Evolutionary conservation across 1,140 invertebrate species (phyloP), one percentile per base, ranked within the genome.

Genomic region (Himalopsyche phryganea): DNA sequence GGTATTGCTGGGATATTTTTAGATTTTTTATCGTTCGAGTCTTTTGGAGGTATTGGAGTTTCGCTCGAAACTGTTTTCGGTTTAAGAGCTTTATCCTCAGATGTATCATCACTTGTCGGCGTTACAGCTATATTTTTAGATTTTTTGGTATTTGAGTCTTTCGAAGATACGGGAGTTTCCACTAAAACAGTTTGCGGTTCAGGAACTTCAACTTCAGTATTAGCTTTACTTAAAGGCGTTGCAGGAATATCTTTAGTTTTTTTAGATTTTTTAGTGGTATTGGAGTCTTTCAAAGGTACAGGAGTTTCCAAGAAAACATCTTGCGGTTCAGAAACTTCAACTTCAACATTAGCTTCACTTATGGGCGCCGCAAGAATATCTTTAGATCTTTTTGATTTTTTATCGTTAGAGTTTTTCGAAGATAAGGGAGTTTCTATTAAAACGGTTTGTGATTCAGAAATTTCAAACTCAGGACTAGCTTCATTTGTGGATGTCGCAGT

Each of bases 241-340:
- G 17, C 11, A n/a, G 18, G 9, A 15, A 15, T 1, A 18, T 32
- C 15, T 41, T 44, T 13, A 20, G 28, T 38, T 32, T 58, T 58
- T 52, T 42, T 57, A 48, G 47, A 20, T 52, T 63, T 56, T 36
- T 65, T 57, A 7, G 48, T n/a, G n/a, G n/a, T 42, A 10, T 51
- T 51, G 4, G 38, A 4, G 38, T 15, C 11, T 40, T 11, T n/a
- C n/a, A n/a, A n/a, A n/a, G 23, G 3, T n/a, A n/a, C n/a, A n/a
- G n/a, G n/a, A n/a, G n/a, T n/a, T n/a, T 35, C 33, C 6, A 35
- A 6, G 6, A 35, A n/a, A n/a, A 35, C n/a, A 6, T n/a, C 33
- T 35, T 6, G n/a, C 6, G 33, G 33, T 35, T 35, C 33, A 35
- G 33, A 35, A 7, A 35, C 6, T 7, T 6, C 6, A 6, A 35